Conservation (phyloP, 2,113 vertebrate genomes). For the Tetraodon nigroviridis region DNA sequence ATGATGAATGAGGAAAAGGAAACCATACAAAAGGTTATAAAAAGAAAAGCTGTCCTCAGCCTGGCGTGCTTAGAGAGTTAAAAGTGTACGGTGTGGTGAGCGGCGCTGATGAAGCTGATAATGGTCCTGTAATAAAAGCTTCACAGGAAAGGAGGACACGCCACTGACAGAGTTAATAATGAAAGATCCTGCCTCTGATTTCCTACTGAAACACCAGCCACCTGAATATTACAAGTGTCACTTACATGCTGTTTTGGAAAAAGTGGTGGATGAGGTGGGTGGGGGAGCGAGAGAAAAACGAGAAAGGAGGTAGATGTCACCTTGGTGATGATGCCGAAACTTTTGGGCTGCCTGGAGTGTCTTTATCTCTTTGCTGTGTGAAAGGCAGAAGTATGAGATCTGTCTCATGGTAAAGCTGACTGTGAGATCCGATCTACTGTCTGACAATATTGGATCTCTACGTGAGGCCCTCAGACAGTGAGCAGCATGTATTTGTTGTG, state of each 20-base stretch:
- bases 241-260: conserved; percentile 74
- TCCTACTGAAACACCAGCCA: conserved; percentile 74
- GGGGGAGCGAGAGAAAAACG: conserved; percentile 17
- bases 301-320: conserved; percentile 20
- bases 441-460: conserved; percentile 27
- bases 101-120: conserved; percentile 67
- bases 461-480: conserved; percentile 11
- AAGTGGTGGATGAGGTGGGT: conserved; percentile 39
- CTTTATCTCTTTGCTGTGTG: conserved; percentile 41
- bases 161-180: conserved; percentile 83
- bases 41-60: conserved; percentile 1
- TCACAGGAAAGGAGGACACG: conserved; percentile 78
- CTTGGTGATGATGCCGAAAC: conserved; percentile 43
- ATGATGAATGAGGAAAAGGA: conserved; percentile 1
- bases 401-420: conserved; percentile 26
- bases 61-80: conserved; percentile 62
- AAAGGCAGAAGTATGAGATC: conserved; percentile 37
- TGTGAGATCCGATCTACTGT: conserved; percentile 13
- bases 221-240: conserved; percentile 84
- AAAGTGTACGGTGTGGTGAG: conserved; percentile 58
- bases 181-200: conserved; percentile 82
- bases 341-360: conserved; percentile 38
- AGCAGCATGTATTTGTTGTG: conserved; percentile 2
- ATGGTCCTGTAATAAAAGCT: conserved; percentile 79
- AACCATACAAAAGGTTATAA: background rate